phyloP scores from a whole-genome alignment of 1,140 invertebrate species.

The Philaenus spumarius region DNA sequence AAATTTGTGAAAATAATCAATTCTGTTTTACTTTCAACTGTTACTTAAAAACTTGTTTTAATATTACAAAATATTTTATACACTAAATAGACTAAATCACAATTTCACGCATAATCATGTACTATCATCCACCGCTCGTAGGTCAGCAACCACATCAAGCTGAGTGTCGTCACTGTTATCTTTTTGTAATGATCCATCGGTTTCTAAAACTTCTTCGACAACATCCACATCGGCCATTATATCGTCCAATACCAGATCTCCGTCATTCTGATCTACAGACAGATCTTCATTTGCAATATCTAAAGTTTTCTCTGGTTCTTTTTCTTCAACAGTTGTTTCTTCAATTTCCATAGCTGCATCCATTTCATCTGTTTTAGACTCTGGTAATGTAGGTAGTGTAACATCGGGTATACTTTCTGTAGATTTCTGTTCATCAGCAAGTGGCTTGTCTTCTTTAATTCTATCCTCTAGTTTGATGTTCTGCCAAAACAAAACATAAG shows the following conservation, averaged over 20 bases:
- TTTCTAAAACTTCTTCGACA: constrained; percentile 5
- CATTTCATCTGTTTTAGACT: neutral
- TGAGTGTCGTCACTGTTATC: too few species aligned
- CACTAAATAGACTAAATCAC: too few species aligned
- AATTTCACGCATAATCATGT: too few species aligned
- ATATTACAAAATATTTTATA: too few species aligned
- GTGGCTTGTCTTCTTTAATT: neutral
- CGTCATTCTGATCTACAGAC: neutral
- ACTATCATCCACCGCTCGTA: too few species aligned
- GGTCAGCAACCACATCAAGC: too few species aligned
- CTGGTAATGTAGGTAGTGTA: neutral
- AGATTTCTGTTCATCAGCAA: neutral
- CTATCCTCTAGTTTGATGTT: neutral
- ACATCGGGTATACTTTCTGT: neutral
- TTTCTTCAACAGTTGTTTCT: neutral
- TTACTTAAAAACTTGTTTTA: too few species aligned
- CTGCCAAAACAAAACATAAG: neutral
- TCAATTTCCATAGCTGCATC: neutral
- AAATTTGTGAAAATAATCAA: too few species aligned
- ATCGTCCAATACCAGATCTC: constrained; percentile 2
- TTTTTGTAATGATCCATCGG: neutral
- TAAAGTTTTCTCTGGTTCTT: neutral
- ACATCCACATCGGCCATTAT: constrained; percentile 3
- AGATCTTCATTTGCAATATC: neutral
- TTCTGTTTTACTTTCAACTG: too few species aligned